Evolutionary conservation across 2,113 vertebrate species (phyloP).

Genomic region (Choloepus hoffmanni): DNA sequence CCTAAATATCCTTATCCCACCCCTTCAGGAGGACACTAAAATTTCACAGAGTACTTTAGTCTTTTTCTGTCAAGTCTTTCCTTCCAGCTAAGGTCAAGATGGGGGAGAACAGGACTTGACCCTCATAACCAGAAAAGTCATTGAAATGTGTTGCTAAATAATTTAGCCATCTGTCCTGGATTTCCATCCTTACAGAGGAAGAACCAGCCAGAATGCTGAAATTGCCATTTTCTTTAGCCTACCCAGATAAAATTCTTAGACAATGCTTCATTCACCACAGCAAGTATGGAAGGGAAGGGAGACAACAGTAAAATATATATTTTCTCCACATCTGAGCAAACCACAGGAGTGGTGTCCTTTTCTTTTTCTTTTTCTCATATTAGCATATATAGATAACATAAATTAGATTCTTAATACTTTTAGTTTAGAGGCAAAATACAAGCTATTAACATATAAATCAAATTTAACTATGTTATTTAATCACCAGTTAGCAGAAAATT

Average conservation of each 20-base stretch:
- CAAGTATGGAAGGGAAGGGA: not conserved
- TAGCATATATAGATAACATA: not conserved
- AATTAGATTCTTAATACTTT: constrained; percentile 46
- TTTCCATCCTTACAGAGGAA: not conserved
- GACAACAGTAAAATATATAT: not conserved
- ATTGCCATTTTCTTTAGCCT: not conserved
- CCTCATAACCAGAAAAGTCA: not conserved
- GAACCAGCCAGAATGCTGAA: not conserved
- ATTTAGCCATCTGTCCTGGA: not conserved
- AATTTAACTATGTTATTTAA: constrained; percentile 37
- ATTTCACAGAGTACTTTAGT: not conserved
- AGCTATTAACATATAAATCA: constrained; percentile 29
- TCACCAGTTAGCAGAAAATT: constrained; percentile 26
- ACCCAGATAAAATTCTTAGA: not conserved
- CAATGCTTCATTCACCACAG: not conserved
- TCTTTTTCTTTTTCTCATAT: not conserved
- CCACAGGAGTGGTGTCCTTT: not conserved
- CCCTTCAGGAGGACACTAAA: not conserved
- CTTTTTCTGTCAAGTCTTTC: not conserved
- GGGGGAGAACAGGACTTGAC: not conserved
- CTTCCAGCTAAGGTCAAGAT: not conserved
- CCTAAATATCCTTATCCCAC: not conserved
- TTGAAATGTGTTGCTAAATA: not conserved
- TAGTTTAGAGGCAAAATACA: constrained; percentile 51
- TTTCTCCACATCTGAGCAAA: not conserved